phyloP scores from a whole-genome alignment of 2,797 vertebrate genomes.

The Pantherophis vulpinus region DNA sequence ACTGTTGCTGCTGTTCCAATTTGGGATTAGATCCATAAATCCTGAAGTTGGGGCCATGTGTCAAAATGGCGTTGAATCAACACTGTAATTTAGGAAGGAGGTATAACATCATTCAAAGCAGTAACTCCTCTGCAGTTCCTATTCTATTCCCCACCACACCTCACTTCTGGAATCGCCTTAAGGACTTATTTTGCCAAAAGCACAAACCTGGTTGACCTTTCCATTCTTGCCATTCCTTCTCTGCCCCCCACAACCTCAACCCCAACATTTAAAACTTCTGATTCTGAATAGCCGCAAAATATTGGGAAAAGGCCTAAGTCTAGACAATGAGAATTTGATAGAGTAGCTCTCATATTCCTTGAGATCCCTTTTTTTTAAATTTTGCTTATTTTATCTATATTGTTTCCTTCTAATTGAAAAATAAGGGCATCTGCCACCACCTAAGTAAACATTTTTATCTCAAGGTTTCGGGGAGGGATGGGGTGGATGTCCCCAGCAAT shows the following conservation, averaged over 20 bases:
- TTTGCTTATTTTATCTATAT: slow-evolving; percentile 4
- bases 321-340: slow-evolving; percentile 59
- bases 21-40: not conserved
- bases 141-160: slow-evolving; percentile 24
- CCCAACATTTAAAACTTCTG: not conserved
- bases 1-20: not conserved
- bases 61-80: slow-evolving; percentile 7
- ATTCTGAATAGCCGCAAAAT: not conserved
- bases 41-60: not conserved
- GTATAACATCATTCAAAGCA: slow-evolving; percentile 39
- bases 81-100: slow-evolving; percentile 41
- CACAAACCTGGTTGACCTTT: slow-evolving; percentile 62
- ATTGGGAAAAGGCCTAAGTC: slow-evolving; percentile 45
- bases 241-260: slow-evolving; percentile 8
- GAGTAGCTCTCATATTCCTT: slow-evolving; percentile 38
- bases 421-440: slow-evolving; percentile 47
- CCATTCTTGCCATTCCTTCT: slow-evolving; percentile 53
- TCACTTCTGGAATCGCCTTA: slow-evolving; percentile 33
- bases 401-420: slow-evolving; percentile 52
- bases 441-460: slow-evolving; percentile 1
- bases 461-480: not conserved
- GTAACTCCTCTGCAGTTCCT: fast-evolving
- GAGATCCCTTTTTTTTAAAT: not conserved
- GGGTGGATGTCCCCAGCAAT: not conserved
- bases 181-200: slow-evolving; percentile 57